Evolutionary conservation across 2,888 invertebrate genomes (phyloP), one percentile per base, ranked within the genome.

Genomic region (Celastrina argiolus): DNA sequence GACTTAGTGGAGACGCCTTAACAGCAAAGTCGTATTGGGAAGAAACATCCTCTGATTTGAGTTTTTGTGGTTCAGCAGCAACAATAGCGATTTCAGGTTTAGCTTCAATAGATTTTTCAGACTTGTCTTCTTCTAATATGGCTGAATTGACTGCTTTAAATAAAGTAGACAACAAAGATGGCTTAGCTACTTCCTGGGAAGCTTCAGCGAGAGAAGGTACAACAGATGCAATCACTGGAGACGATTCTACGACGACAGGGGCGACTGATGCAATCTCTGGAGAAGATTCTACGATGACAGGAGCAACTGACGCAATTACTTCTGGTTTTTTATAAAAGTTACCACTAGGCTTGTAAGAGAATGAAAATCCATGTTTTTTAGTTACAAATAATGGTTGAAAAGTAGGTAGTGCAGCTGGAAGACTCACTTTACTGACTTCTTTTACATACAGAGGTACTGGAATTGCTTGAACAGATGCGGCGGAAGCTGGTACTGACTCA

Each of bases 151-250:
- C 31, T 8, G 31, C 16, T n/a, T 31, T 31, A 10, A 31, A 28
- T n/a, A 58, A 16, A 16, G 31, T 1, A 4, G 8, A 8, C 2
- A 58, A 31, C 2, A 58, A 5, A 28, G 58, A 31, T 31, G 28
- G 31, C 56, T 22, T 26, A 12, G 12, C 3, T 0, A 41, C 41
- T 41, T 41, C n/a, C 8, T 4, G 41, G 6, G 81, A 79, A 72
- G 84, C 81, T 72, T 85, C 83, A 70, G 81, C 63, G 1, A 66
- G 34, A 6, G 58, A n/a, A n/a, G 31, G n/a, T 4, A 1, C 58
- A 58, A 16, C 31, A 2, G 58, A 34, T 12, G 12, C 18, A 36
- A 59, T 59, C 31, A 34, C 18, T 10, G 56, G n/a, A 2, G 56
- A 7, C 7, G 31, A 26, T 56, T 56, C 28, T 5, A 56, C 28